Base-by-base conservation (phyloP, 2,888 invertebrate genomes). In the Drosophila yooni region DNA sequence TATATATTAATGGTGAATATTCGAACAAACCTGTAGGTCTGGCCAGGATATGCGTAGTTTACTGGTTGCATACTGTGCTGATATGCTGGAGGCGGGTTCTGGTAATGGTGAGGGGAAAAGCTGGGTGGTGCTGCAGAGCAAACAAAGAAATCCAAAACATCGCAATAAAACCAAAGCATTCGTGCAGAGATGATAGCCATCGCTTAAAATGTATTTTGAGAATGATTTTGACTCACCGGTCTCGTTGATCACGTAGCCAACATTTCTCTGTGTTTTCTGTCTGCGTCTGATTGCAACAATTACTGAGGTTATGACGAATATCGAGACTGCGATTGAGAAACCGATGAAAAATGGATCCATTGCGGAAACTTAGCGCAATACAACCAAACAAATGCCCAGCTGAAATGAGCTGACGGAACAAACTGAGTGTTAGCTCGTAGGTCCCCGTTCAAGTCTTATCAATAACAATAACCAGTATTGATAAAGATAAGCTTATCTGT, bases 211-310 rank as follows among this genome's bases (percentile, higher is more conserved):
- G 4, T 15, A 18, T 25, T 21, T 53, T 18, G 11, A 51, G 25
- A 27, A 51, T 36, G 38, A 2, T 31, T 27, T 33, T 36, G 13
- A 40, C 40, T 43, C 10, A 40, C 48, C 27, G 7, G 48, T 25
- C 1, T 50, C 46, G 25, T 38, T 74, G n/a, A 78, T 52, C 3
- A 75, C 40, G 50, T 65, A 78, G 48, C 81, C 81, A 13, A 80
- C 56, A 56, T 58, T 53, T 8, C 13, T 13, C 0, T 0, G 11
- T 1, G 54, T 51, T 27, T 31, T 48, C 31, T 64, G 76, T 7
- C 50, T 40, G 18, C 78, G 53, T 21, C 36, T 33, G 0, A 70
- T 33, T 0, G 40, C 10, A 0, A 53, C 56, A 11, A 52, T 15
- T 18, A 58, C 27, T 3, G 76, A 27, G 11, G 57, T 65, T 25